Conservation (phyloP, 2,113 vertebrate genomes). For the Symphodus melops region DNA sequence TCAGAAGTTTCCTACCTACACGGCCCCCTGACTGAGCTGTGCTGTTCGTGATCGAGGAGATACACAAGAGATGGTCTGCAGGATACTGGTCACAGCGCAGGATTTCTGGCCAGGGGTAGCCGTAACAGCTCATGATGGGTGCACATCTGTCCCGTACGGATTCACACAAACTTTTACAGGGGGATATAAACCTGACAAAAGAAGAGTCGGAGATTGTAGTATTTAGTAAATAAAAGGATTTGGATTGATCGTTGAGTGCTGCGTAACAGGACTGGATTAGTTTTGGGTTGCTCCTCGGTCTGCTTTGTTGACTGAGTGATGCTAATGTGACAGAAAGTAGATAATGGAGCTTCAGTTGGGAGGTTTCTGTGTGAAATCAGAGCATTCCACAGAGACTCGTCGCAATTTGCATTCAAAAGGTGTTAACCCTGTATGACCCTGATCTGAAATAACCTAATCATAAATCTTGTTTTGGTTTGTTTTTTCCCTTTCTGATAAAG, state of each 20-base stretch:
- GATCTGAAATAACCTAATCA: background rate
- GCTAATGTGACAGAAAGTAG: constrained; percentile 26
- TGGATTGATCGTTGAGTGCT: constrained; percentile 22
- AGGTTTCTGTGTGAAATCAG: constrained; percentile 44
- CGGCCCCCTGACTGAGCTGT: constrained; percentile 54
- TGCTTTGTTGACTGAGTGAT: constrained; percentile 18
- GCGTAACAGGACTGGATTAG: constrained; percentile 18
- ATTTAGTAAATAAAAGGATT: constrained; percentile 33
- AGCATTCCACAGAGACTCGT: constrained; percentile 8
- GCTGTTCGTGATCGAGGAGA: constrained; percentile 80
- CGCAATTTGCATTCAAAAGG: constrained; percentile 44
- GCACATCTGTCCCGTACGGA: constrained; percentile 86
- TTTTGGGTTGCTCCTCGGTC: constrained; percentile 17
- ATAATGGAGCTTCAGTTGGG: constrained; percentile 26
- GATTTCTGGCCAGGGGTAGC: constrained; percentile 88
- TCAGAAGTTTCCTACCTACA: constrained; percentile 73
- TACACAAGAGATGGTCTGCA: constrained; percentile 86
- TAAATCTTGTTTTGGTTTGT: background rate
- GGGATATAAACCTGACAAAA: constrained; percentile 84
- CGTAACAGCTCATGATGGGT: constrained; percentile 87
- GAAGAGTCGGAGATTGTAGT: constrained; percentile 1
- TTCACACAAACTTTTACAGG: constrained; percentile 86
- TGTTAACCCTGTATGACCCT: constrained; percentile 6
- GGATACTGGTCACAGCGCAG: constrained; percentile 87
- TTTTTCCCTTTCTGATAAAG: background rate